Evolutionary conservation across 2,113 vertebrate genomes (phyloP).

Genomic region (Sceloporus undulatus): DNA sequence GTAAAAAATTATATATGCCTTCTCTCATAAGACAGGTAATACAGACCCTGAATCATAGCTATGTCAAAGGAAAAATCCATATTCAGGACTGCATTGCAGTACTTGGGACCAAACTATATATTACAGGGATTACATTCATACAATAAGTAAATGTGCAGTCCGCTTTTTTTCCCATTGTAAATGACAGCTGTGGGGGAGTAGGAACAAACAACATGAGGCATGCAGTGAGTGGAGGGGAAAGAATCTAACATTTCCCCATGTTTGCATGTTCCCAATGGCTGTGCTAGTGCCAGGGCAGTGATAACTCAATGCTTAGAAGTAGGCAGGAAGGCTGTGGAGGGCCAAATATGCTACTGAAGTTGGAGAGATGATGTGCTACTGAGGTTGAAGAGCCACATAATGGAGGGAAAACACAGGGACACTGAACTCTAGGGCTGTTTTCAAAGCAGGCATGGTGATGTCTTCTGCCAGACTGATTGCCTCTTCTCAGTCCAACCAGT

Average conservation of each 20-base stretch:
- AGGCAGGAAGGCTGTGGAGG: too few relatives aligned
- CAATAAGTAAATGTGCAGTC: neutral
- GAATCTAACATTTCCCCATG: neutral
- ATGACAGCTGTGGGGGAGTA: neutral
- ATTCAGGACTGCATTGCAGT: neutral
- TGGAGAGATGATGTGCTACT: too few relatives aligned
- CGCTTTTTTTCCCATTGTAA: neutral
- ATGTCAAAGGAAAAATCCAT: neutral
- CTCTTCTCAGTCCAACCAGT: neutral
- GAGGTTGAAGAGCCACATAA: too few relatives aligned
- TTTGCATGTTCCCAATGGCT: neutral
- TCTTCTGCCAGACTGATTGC: neutral
- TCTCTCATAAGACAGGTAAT: neutral
- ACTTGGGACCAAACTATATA: neutral
- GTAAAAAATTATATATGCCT: neutral
- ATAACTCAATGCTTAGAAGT: too few relatives aligned
- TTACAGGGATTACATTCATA: neutral
- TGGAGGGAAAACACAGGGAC: neutral
- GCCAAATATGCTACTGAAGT: too few relatives aligned
- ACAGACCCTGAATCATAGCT: neutral
- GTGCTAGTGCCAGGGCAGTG: too few relatives aligned
- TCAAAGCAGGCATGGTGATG: neutral
- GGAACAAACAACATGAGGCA: neutral
- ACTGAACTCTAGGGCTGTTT: neutral
- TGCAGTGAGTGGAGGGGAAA: neutral